Evolutionary conservation across 2,113 vertebrate species (phyloP).

Genomic region (Rallus limicola): DNA sequence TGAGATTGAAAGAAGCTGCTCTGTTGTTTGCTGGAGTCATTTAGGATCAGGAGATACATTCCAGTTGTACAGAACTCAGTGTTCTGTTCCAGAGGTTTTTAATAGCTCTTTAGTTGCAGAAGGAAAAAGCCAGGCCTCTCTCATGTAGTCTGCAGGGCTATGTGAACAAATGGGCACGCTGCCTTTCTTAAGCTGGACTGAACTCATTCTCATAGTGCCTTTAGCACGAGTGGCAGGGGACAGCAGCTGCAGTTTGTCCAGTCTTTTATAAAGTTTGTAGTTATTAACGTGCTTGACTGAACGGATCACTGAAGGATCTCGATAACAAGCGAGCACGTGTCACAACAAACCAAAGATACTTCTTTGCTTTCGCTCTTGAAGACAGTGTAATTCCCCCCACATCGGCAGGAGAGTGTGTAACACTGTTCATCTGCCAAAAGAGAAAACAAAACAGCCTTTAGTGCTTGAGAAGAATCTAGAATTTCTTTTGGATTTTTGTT

Average conservation of each 20-base stretch:
- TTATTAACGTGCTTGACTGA: not conserved
- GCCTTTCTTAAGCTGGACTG: not conserved
- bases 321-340: conserved; percentile 78
- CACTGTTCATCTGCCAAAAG: conserved; percentile 70
- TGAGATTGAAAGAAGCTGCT: not conserved
- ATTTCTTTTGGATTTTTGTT: not conserved
- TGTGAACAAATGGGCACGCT: not conserved
- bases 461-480: not conserved
- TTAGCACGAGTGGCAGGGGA: not conserved
- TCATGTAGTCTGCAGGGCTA: not conserved
- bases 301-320: conserved; percentile 71
- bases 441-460: not conserved
- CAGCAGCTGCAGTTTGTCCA: not conserved
- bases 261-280: not conserved
- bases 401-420: conserved; percentile 76
- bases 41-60: not conserved
- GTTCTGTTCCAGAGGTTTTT: not conserved
- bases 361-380: conserved; percentile 71
- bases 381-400: conserved; percentile 79
- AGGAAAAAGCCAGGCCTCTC: rapidly evolving
- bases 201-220: not conserved
- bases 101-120: not conserved
- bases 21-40: not conserved
- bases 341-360: conserved; percentile 74
- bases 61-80: not conserved